Conservation (phyloP, 2,113 vertebrate species). For the Trematocara nigrifrons region DNA sequence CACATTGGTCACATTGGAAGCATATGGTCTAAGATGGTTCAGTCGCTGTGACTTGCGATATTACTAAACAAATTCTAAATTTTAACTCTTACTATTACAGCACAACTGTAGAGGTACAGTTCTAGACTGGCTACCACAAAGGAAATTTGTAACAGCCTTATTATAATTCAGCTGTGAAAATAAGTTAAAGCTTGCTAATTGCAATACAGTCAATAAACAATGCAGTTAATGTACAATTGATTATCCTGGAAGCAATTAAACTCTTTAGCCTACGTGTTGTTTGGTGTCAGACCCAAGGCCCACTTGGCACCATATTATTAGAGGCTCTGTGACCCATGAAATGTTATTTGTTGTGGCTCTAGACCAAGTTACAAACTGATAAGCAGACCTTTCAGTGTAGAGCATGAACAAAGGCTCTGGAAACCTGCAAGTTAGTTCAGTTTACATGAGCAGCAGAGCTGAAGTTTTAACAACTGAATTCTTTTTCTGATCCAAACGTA, state of each 20-base stretch:
- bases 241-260: not conserved
- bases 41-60: not conserved
- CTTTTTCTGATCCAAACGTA: not conserved
- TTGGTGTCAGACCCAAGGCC: constrained; percentile 13
- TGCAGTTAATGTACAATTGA: not conserved
- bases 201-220: not conserved
- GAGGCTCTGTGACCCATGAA: constrained; percentile 23
- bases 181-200: not conserved
- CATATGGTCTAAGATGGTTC: not conserved
- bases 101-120: not conserved
- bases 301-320: constrained; percentile 34
- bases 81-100: not conserved
- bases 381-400: constrained; percentile 20
- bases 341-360: constrained; percentile 41
- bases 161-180: not conserved
- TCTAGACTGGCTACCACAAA: not conserved
- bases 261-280: constrained; percentile 4
- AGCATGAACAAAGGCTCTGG: not conserved
- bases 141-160: not conserved
- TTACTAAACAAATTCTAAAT: not conserved
- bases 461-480: not conserved
- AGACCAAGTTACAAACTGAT: constrained; percentile 40
- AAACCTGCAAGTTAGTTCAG: not conserved
- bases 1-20: not conserved
- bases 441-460: not conserved